Percentiles rank a stretch among this genome's conserved stretches.
Conservation (phyloP, 2,888 invertebrate species). For the Eustalomyia histrio region DNA sequence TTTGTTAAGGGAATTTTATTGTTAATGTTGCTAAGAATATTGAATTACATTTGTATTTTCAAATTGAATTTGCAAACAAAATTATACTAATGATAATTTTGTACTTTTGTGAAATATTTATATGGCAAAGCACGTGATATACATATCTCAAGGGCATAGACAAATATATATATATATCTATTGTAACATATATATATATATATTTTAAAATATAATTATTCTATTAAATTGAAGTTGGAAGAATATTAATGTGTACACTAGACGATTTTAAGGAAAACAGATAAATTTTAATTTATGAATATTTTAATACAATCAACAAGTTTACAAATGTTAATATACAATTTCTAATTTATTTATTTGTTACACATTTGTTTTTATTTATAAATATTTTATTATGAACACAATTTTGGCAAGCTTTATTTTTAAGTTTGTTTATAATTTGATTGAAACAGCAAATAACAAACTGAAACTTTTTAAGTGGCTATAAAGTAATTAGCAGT, state of each 20-base stretch:
- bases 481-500: too few relatives aligned
- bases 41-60: constrained; percentile 36
- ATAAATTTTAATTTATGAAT: not conserved
- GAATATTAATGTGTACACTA: constrained; percentile 18
- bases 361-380: too few relatives aligned
- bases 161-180: too few relatives aligned
- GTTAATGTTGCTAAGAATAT: constrained; percentile 45
- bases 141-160: not conserved
- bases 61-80: constrained; percentile 27
- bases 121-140: constrained; percentile 10
- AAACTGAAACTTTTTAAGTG: too few relatives aligned
- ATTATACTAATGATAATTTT: too few relatives aligned
- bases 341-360: too few relatives aligned
- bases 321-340: not conserved
- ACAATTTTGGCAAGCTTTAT: too few relatives aligned
- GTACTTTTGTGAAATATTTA: not conserved
- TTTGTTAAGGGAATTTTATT: constrained; percentile 36
- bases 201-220: not conserved
- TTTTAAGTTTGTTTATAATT: too few relatives aligned
- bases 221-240: constrained; percentile 12
- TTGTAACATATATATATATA: too few relatives aligned
- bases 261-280: not conserved
- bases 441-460: too few relatives aligned
- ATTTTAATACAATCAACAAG: constrained; percentile 40
- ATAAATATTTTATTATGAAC: too few relatives aligned